These are phyloP conservation scores for Ochotona curzoniae DNA, from an alignment of 2,113 vertebrate species.

Conservation along the genomic window DNA sequence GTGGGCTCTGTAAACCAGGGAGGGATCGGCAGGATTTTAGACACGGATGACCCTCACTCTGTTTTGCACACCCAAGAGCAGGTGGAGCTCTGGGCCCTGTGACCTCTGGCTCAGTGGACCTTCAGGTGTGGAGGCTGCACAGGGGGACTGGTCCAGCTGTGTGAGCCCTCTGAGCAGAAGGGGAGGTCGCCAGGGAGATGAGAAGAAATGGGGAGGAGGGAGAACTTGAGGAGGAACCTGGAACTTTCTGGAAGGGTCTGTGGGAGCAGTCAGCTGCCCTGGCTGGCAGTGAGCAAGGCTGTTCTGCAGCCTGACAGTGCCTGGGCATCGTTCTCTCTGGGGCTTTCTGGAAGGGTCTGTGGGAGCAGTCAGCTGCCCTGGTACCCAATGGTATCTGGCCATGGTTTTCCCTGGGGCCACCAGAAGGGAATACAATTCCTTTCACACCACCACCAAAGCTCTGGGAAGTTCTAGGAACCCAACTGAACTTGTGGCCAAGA, in stretches of 20 bases:
- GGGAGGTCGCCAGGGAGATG: neutral
- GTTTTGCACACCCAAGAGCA: neutral
- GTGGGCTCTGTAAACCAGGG: neutral
- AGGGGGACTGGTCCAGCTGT: neutral
- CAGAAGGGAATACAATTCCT: neutral
- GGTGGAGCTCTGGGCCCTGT: too few relatives aligned
- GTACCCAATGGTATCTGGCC: neutral
- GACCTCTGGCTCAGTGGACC: too few relatives aligned
- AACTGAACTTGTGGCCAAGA: neutral
- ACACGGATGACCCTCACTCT: rapidly evolving
- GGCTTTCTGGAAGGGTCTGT: neutral
- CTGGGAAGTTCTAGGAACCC: neutral
- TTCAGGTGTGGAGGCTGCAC: too few relatives aligned
- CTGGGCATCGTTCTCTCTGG: neutral
- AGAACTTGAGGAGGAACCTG: rapidly evolving
- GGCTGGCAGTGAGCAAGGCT: neutral
- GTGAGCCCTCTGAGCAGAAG: neutral
- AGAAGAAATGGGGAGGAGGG: neutral
- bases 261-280: neutral
- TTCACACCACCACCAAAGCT: neutral
- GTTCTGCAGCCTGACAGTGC: neutral
- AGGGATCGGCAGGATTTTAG: neutral
- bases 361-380: neutral
- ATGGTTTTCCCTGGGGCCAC: neutral
- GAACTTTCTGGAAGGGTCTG: neutral